Conservation (phyloP, 2,888 invertebrate species). For the Tenodera sinensis region DNA sequence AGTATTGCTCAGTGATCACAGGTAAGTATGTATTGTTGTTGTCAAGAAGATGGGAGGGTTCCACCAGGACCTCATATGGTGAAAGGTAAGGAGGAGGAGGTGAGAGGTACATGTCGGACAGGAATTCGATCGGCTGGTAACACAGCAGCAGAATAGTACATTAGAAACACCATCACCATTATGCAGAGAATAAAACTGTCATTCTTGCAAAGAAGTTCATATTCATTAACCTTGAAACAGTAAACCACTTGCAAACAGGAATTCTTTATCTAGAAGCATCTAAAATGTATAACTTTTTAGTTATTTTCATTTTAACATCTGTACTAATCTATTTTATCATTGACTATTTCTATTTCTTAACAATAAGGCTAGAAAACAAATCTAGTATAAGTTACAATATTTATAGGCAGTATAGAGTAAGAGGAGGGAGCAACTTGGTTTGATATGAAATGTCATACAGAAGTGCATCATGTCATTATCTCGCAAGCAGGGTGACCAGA, state of each 20-base stretch:
- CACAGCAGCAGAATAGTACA: neutral
- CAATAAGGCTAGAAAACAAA: no score
- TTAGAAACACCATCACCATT: neutral
- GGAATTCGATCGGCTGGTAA: slow-evolving; percentile 65
- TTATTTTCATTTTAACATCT: no score
- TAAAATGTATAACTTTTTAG: no score
- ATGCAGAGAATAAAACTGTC: neutral
- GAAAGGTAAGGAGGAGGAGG: slow-evolving; percentile 45
- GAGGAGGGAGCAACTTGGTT: no score
- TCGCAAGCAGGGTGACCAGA: no score
- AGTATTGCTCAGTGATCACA: slow-evolving; percentile 52
- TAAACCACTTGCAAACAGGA: neutral
- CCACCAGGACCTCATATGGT: slow-evolving; percentile 36
- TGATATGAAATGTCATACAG: no score
- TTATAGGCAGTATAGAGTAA: no score
- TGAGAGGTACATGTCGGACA: slow-evolving; percentile 70
- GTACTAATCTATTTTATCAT: neutral
- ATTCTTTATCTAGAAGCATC: no score
- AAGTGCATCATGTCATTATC: no score
- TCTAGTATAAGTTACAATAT: no score
- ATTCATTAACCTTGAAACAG: neutral
- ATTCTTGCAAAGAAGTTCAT: neutral
- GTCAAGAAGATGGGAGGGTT: slow-evolving; percentile 29
- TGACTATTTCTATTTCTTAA: neutral
- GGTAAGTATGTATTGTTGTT: slow-evolving; percentile 31